These are phyloP conservation scores for Dioctria rufipes DNA, from an alignment of 2,888 invertebrate genomes.

Conservation along the genomic window DNA sequence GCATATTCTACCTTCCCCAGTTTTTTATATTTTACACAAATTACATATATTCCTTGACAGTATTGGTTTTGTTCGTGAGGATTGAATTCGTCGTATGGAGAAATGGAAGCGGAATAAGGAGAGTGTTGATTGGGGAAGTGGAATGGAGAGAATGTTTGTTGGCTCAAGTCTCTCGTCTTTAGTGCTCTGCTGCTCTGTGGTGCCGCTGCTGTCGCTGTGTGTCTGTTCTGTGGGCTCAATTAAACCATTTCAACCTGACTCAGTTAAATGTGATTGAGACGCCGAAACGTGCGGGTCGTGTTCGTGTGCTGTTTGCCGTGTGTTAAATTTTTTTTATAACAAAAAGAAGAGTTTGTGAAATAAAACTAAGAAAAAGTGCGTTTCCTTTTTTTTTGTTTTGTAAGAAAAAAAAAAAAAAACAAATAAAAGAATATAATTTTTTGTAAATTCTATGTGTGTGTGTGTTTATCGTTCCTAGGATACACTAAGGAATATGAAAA, in stretches of 20 bases:
- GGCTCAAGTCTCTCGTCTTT: no score
- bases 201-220: no score
- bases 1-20: no score
- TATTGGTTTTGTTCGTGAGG: no score
- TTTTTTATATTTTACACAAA: no score
- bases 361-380: not conserved
- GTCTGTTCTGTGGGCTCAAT: not conserved
- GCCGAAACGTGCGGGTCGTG: constrained; percentile 56
- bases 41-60: no score
- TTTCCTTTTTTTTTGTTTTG: no score
- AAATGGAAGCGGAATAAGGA: no score
- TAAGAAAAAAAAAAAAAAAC: not conserved
- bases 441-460: not conserved
- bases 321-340: constrained; percentile 29
- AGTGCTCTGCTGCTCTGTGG: no score
- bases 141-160: no score
- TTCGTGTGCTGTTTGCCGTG: constrained; percentile 56
- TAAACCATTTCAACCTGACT: constrained; percentile 39
- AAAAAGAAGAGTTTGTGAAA: not conserved
- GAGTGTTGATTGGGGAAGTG: no score
- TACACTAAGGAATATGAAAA: constrained; percentile 18
- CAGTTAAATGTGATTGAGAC: constrained; percentile 60
- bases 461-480: constrained; percentile 26
- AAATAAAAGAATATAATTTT: not conserved
- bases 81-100: no score